Evolutionary conservation across 2,797 vertebrate species (phyloP).

Genomic region (Peromyscus melanophrys): DNA sequence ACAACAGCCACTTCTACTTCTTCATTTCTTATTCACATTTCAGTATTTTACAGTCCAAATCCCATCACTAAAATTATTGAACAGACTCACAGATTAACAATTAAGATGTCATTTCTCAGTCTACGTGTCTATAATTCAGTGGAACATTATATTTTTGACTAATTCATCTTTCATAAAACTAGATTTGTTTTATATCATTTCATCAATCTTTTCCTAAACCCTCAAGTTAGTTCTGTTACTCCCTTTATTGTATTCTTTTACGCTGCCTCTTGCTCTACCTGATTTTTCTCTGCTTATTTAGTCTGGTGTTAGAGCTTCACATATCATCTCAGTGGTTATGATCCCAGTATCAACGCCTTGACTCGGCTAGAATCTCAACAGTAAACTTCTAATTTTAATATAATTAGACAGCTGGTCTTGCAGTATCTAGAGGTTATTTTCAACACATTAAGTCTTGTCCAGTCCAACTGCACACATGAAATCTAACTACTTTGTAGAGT

Average conservation of each 20-base stretch:
- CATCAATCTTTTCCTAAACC: background rate
- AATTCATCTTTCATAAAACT: background rate
- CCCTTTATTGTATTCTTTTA: background rate
- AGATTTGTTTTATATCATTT: background rate
- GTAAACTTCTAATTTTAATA: background rate
- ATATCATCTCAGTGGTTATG: background rate
- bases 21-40: conserved; percentile 46
- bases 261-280: background rate
- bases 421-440: background rate
- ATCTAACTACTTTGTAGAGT: background rate
- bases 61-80: background rate
- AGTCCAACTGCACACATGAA: too few species aligned
- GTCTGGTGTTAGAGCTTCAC: background rate
- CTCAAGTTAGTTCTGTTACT: background rate
- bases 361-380: background rate
- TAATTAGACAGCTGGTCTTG: background rate
- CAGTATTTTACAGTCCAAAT: background rate
- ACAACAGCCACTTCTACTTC: background rate
- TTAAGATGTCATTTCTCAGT: conserved; percentile 3
- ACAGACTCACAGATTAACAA: background rate
- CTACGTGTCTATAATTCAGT: background rate
- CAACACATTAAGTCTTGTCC: background rate
- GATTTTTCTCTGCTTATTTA: background rate
- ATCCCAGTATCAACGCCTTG: background rate
- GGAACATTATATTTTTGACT: background rate